Evolutionary conservation across 2,113 vertebrate genomes (phyloP).

Genomic region (Tenrec ecaudatus): DNA sequence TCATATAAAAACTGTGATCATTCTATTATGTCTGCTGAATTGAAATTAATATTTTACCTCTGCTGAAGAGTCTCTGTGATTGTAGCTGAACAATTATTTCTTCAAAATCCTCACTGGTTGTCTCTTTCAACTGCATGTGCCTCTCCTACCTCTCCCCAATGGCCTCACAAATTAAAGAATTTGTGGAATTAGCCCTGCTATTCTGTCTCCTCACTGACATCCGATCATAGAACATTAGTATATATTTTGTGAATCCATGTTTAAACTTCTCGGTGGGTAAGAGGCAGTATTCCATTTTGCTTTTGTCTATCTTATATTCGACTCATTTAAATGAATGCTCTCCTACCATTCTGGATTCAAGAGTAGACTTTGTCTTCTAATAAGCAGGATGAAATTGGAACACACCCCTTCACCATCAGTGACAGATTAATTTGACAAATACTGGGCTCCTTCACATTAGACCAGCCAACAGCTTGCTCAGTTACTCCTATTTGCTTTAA

Average conservation of each 20-base stretch:
- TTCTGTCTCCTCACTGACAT: background rate
- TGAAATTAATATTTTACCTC: background rate
- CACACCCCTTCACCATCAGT: constrained; percentile 56
- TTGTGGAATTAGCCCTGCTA: background rate
- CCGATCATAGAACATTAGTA: background rate
- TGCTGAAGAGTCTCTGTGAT: background rate
- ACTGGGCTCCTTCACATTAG: constrained; percentile 41
- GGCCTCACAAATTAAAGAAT: background rate
- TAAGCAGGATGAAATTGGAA: constrained; percentile 55
- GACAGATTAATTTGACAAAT: constrained; percentile 79
- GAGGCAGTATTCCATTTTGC: background rate
- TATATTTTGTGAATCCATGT: background rate
- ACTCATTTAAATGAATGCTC: background rate
- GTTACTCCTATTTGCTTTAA: constrained; percentile 77
- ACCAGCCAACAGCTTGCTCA: constrained; percentile 48
- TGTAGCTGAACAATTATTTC: no score
- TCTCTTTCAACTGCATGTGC: no score
- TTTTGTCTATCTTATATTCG: background rate
- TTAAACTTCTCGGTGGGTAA: background rate
- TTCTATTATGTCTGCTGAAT: background rate
- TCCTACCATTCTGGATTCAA: constrained; percentile 60
- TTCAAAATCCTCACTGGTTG: no score
- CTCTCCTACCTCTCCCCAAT: background rate
- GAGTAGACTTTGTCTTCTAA: constrained; percentile 41
- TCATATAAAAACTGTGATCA: background rate